Evolutionary conservation across 2,888 invertebrate genomes (phyloP).

Genomic region (Erebia aethiops): DNA sequence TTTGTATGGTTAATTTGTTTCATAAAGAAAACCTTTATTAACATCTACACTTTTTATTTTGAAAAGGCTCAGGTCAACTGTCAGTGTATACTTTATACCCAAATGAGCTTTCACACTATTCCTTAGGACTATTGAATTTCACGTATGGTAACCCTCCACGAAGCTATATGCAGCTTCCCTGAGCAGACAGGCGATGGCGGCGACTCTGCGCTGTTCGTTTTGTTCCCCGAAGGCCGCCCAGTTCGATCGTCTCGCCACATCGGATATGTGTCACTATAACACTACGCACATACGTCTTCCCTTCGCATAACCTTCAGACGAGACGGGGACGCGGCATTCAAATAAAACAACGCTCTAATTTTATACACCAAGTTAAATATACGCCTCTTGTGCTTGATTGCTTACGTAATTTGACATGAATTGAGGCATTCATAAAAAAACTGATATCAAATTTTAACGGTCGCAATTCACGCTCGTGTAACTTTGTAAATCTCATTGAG

Average conservation of each 20-base stretch:
- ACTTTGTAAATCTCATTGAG: conserved; percentile 18
- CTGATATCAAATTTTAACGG: conserved; percentile 17
- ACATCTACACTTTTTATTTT: too few species aligned
- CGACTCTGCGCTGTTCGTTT: conserved; percentile 53
- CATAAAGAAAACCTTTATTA: too few species aligned
- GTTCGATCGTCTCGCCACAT: conserved; percentile 64
- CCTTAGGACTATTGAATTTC: not conserved
- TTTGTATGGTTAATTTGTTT: too few species aligned
- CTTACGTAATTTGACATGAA: conserved; percentile 28
- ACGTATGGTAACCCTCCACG: conserved; percentile 13
- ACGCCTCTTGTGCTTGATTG: conserved; percentile 21
- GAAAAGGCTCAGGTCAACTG: too few species aligned
- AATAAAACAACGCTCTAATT: conserved; percentile 45
- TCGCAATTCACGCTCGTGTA: not conserved
- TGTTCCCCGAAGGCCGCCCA: conserved; percentile 76
- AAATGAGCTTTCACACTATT: not conserved
- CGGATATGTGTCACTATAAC: conserved; percentile 79
- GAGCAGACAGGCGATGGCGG: conserved; percentile 33
- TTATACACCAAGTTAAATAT: conserved; percentile 34
- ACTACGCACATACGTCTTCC: conserved; percentile 61
- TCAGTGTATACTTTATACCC: too few species aligned
- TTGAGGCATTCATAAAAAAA: conserved; percentile 26
- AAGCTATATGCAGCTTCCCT: conserved; percentile 43
- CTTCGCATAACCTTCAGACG: conserved; percentile 55
- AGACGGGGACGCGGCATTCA: conserved; percentile 50